These are phyloP conservation scores for Hydractinia symbiolongicarpus DNA, from an alignment of 30 jellyfish, hydroid and myxozoan species.

Conservation along the genomic window DNA sequence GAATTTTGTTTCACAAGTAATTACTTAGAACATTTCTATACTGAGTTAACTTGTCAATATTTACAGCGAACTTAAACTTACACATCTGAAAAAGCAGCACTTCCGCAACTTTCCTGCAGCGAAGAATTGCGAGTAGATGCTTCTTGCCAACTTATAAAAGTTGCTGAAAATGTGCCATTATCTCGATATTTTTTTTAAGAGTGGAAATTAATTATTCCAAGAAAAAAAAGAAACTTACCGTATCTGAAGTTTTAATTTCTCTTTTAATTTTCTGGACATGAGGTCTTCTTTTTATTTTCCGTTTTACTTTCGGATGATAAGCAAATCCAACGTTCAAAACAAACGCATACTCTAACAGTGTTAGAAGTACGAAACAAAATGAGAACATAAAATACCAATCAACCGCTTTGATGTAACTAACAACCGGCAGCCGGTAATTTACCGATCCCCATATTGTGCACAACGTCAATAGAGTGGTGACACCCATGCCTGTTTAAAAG, in stretches of 20 bases:
- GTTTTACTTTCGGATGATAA: neutral
- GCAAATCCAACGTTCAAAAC: slow-evolving; percentile 49
- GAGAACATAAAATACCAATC: slow-evolving; percentile 79
- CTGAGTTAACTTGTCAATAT: too few relatives aligned
- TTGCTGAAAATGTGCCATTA: too few relatives aligned
- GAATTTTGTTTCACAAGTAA: too few relatives aligned
- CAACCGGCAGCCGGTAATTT: slow-evolving; percentile 66
- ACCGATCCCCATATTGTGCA: slow-evolving; percentile 86
- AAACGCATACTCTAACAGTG: slow-evolving; percentile 66
- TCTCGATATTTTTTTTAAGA: neutral
- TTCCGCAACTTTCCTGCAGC: too few relatives aligned
- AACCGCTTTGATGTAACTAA: slow-evolving; percentile 79
- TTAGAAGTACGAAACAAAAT: slow-evolving; percentile 59
- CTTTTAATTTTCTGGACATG: neutral
- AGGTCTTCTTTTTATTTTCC: too few relatives aligned
- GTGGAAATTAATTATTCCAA: neutral
- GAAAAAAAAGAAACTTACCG: neutral
- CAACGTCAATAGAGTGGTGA: slow-evolving; percentile 76
- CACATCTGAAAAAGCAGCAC: too few relatives aligned
- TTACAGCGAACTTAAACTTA: too few relatives aligned
- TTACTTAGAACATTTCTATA: too few relatives aligned
- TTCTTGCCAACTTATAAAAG: too few relatives aligned
- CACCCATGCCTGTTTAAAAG: slow-evolving; percentile 45
- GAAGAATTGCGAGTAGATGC: too few relatives aligned
- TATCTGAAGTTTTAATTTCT: neutral